Evolutionary conservation across 2,888 invertebrate species (phyloP).

Genomic region (Raillietiella orientalis): DNA sequence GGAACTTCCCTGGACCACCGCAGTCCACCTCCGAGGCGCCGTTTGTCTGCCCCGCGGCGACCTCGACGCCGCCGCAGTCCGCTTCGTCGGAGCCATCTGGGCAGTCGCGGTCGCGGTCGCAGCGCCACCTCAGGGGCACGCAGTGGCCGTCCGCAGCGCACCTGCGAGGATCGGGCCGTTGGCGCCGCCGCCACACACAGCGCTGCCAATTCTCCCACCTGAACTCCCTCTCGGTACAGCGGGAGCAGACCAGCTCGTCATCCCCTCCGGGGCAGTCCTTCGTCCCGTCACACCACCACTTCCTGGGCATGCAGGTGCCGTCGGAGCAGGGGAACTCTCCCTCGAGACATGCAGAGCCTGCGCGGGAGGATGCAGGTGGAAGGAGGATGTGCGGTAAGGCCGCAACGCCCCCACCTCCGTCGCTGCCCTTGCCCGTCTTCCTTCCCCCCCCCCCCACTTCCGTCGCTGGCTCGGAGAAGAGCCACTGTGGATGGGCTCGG

Average conservation of each 20-base stretch:
- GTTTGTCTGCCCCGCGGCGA: too few species aligned
- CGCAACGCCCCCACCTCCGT: too few species aligned
- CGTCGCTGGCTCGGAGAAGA: too few species aligned
- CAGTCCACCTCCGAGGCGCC: too few species aligned
- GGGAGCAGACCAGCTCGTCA: conserved; percentile 4
- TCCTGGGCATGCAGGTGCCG: conserved; percentile 7
- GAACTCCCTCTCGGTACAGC: conserved; percentile 5
- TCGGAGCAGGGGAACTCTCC: conserved; percentile 8
- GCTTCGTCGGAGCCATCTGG: conserved; percentile 25
- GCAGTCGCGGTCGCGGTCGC: conserved; percentile 27
- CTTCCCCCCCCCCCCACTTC: too few species aligned
- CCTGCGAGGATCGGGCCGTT: conserved; percentile 16
- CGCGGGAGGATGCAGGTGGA: too few species aligned
- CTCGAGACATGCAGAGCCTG: conserved; percentile 4
- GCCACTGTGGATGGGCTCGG: too few species aligned
- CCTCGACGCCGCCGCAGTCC: too few species aligned
- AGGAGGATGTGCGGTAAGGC: too few species aligned
- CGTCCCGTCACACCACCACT: conserved; percentile 6
- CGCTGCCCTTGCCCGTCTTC: too few species aligned
- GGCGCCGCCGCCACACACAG: conserved; percentile 18
- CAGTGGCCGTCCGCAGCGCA: conserved; percentile 16
- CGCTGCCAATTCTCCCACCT: too few species aligned
- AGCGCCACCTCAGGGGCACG: conserved; percentile 14
- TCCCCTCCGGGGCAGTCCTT: conserved; percentile 5
- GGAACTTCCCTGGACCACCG: conserved; percentile 8